phyloP scores from a whole-genome alignment of 2,797 vertebrate genomes.

The Prunella strophiata region DNA sequence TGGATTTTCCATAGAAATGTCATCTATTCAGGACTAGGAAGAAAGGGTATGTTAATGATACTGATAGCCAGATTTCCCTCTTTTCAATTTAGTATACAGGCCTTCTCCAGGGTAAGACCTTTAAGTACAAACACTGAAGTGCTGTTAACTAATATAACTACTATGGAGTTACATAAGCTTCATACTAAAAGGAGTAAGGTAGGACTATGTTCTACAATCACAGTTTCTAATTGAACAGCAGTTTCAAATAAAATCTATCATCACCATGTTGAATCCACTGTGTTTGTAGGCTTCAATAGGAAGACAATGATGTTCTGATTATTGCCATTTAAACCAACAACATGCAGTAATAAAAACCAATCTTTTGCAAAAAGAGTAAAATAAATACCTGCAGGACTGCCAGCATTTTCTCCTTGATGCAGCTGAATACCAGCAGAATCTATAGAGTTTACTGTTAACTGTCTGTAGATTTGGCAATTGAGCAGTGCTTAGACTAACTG shows the following conservation, averaged over 20 bases:
- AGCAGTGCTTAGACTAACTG: constrained; percentile 89
- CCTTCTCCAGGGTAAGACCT: neutral
- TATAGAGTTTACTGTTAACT: constrained; percentile 96
- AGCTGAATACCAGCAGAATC: constrained; percentile 89
- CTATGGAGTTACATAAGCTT: neutral
- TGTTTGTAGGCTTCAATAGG: neutral
- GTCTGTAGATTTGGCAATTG: constrained; percentile 99
- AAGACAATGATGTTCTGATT: neutral
- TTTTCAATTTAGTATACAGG: neutral
- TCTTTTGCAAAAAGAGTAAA: constrained; percentile 42
- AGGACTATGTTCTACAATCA: neutral
- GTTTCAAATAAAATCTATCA: neutral
- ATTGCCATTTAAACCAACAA: constrained; percentile 14
- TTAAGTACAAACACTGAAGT: neutral
- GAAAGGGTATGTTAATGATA: neutral
- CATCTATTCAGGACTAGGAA: neutral
- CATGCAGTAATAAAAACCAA: neutral
- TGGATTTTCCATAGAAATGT: neutral
- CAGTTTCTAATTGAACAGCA: neutral
- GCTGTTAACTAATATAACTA: neutral
- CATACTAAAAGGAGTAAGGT: neutral
- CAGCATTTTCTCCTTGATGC: constrained; percentile 88
- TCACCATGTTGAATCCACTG: neutral
- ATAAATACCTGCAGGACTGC: constrained; percentile 89
- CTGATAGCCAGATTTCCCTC: neutral